These are phyloP conservation scores for Corythaeola cristata DNA, from an alignment of 2,113 vertebrate genomes.

Conservation along the genomic window DNA sequence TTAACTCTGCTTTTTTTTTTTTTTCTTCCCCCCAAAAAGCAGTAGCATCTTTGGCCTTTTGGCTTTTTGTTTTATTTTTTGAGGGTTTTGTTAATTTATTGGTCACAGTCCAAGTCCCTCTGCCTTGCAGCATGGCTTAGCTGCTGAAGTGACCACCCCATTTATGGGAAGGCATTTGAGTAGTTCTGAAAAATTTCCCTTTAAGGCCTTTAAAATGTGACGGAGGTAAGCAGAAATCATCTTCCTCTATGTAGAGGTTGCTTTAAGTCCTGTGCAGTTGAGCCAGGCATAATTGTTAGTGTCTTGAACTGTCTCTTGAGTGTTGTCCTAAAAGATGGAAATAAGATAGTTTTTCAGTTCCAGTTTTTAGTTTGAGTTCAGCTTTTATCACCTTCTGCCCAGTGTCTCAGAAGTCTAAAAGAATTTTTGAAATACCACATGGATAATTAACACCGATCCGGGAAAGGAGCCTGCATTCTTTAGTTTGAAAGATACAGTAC, in stretches of 20 bases:
- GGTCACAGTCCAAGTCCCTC: neutral
- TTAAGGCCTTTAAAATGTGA: neutral
- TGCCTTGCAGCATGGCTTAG: neutral
- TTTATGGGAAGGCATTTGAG: neutral
- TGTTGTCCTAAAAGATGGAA: neutral
- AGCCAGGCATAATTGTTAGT: neutral
- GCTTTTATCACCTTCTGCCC: neutral
- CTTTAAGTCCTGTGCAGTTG: neutral
- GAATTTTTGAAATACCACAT: neutral
- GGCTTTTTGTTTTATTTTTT: neutral
- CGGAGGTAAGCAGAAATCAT: neutral
- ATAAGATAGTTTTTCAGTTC: neutral
- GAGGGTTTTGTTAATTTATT: neutral
- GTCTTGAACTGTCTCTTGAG: neutral
- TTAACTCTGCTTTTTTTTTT: neutral
- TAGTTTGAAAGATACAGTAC: neutral
- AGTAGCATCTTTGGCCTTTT: neutral
- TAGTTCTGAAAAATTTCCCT: neutral
- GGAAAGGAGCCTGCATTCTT: neutral
- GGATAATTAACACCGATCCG: neutral
- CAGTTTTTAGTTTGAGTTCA: neutral
- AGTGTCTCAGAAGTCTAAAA: neutral
- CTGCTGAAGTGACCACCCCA: neutral
- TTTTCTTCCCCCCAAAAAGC: fast-evolving
- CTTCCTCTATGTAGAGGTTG: neutral